These are phyloP conservation scores for Lordiphosa mommai DNA, from an alignment of 1,140 invertebrate genomes.

Conservation along the genomic window DNA sequence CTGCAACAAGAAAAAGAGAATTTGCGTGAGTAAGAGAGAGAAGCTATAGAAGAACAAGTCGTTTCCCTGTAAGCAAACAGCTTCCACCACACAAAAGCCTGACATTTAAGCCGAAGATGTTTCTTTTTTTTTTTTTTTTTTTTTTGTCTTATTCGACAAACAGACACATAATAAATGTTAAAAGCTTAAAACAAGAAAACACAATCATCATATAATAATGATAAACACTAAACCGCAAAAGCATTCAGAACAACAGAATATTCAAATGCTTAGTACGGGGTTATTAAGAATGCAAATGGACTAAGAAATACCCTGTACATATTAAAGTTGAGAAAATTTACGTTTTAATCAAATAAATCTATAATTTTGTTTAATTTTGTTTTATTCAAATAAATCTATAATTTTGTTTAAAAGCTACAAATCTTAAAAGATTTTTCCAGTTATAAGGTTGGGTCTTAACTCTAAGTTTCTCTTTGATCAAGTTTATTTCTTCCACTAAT, in stretches of 20 bases:
- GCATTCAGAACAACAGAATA: constrained; percentile 31
- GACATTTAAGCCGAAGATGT: constrained; percentile 62
- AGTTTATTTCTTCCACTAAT: no score
- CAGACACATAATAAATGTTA: constrained; percentile 50
- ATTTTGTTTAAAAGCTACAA: no score
- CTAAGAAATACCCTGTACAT: neutral
- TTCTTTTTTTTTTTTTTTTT: neutral
- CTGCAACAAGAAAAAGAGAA: constrained; percentile 40
- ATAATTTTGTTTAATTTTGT: no score
- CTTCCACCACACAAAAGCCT: constrained; percentile 43
- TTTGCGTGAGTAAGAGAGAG: neutral
- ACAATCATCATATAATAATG: constrained; percentile 53
- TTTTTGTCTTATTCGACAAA: neutral
- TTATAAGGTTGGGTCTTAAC: no score
- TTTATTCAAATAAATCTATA: no score
- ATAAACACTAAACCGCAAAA: constrained; percentile 49
- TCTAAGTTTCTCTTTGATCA: no score
- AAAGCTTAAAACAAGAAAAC: constrained; percentile 46
- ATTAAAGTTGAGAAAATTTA: no score
- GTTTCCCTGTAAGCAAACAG: constrained; percentile 20
- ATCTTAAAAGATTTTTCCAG: no score
- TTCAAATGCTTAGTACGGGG: no score
- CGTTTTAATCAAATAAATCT: no score
- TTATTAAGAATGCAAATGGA: constrained; percentile 13
- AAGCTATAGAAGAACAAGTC: constrained; percentile 7